Base-by-base conservation (phyloP, 1,140 invertebrate species). In the Dryas iulia region DNA sequence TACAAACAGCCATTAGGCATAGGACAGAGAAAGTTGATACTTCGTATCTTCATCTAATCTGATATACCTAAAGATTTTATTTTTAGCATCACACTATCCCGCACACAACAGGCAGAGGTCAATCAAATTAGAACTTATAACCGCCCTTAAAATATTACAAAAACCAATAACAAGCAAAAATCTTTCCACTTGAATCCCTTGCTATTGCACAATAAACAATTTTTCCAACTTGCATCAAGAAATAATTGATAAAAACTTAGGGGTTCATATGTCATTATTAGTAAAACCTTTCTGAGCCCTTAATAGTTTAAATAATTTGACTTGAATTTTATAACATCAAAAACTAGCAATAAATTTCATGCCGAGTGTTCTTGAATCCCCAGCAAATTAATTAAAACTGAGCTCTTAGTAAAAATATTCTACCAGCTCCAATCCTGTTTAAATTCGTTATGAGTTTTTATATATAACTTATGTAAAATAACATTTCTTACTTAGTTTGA, bases 401-500 rank as follows among this genome's bases (percentile, higher is more conserved):
- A 47, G 2, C 39, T 47, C 18, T 18, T 47, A 47, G 39, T 21
- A 21, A 47, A 47, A 47, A 47, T 47, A 47, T 47, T 47, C 18
- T 18, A 47, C 39, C 7, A 7, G 39, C 18, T 47, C 10, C 39
- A 47, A 47, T 47, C 39, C 39, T 47, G 39, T 47, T 10, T 18
- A 47, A 47, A 47, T 47, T 21, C 8, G 18, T 47, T 47, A 47
- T 47, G 7, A 7, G n/a, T 12, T 39, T 39, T 39, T 47, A 47
- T 3, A 21, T 18, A 5, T 8, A 4, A 8, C 1, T 31, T 31
- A 31, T 31, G 10, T 54, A 31, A 21, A 3, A 47, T 69, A 69
- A 54, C 25, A 24, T 58, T 28, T 73, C 84, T 82, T 74, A 91
- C 89, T 86, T 30, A 89, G 59, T 80, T 82, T 87, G 7, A 91